Percentiles rank a stretch among this genome's conserved stretches.
Evolutionary conservation across 2,113 vertebrate species (phyloP).

Genomic region (Heterotilapia buettikoferi): DNA sequence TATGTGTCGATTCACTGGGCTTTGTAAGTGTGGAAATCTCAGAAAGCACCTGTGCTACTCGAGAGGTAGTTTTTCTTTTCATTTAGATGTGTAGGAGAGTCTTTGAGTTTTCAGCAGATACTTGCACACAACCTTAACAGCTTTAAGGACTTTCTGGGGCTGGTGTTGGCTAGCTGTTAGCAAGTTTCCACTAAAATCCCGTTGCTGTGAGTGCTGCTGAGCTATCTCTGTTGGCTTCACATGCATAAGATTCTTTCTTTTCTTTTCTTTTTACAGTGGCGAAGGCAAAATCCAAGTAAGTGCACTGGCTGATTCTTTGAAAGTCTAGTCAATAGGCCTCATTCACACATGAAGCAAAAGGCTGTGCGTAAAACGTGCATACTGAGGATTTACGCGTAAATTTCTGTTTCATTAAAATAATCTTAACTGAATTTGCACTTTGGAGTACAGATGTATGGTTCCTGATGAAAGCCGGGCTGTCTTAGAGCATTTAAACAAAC

Average conservation of each 20-base stretch:
- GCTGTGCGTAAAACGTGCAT: not conserved
- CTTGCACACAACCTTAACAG: not conserved
- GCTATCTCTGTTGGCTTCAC: not conserved
- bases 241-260: not conserved
- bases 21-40: not conserved
- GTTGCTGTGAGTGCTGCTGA: not conserved
- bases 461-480: not conserved
- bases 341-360: not conserved
- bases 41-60: not conserved
- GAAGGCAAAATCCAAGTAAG: constrained; percentile 80
- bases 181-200: not conserved
- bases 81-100: not conserved
- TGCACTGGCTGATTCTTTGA: not conserved
- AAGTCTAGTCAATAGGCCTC: not conserved
- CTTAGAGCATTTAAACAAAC: not conserved
- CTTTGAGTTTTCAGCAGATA: not conserved
- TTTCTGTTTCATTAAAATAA: not conserved
- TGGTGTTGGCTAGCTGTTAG: not conserved
- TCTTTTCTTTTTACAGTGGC: constrained; percentile 60
- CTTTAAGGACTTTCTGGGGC: not conserved
- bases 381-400: rapidly evolving
- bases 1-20: not conserved
- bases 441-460: not conserved
- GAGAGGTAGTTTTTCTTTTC: not conserved
- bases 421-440: not conserved